phyloP scores from a whole-genome alignment of 1,140 invertebrate species.

The Polypedilum pembai region DNA sequence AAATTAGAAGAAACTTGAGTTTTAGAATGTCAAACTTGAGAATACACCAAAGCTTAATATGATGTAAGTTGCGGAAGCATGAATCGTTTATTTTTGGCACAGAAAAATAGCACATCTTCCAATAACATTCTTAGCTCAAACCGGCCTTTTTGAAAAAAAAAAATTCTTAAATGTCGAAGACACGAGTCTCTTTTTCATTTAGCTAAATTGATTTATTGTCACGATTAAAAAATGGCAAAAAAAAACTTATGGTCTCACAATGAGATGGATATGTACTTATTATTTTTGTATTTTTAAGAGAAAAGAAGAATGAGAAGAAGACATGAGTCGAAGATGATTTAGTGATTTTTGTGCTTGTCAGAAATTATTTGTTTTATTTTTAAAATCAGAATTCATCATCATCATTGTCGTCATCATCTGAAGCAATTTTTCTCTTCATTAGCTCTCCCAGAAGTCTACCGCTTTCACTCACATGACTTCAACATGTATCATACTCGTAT shows the following conservation, averaged over 20 bases:
- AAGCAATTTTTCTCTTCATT: constrained; percentile 10
- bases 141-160: neutral
- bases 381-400: neutral
- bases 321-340: neutral
- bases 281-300: neutral
- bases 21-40: neutral
- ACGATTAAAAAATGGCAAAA: neutral
- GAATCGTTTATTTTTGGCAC: constrained; percentile 11
- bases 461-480: neutral
- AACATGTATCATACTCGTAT: neutral
- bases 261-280: constrained; percentile 6
- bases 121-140: neutral
- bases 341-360: neutral
- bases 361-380: constrained; percentile 16
- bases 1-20: neutral
- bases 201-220: constrained; percentile 7
- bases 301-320: neutral
- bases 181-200: neutral
- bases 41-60: neutral
- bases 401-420: neutral
- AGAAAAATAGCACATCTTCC: constrained; percentile 1
- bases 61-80: constrained; percentile 16
- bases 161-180: neutral
- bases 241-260: neutral
- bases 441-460: neutral